phyloP scores from a whole-genome alignment of 2,113 vertebrate species.

The Ophthalmolycus amberensis region DNA sequence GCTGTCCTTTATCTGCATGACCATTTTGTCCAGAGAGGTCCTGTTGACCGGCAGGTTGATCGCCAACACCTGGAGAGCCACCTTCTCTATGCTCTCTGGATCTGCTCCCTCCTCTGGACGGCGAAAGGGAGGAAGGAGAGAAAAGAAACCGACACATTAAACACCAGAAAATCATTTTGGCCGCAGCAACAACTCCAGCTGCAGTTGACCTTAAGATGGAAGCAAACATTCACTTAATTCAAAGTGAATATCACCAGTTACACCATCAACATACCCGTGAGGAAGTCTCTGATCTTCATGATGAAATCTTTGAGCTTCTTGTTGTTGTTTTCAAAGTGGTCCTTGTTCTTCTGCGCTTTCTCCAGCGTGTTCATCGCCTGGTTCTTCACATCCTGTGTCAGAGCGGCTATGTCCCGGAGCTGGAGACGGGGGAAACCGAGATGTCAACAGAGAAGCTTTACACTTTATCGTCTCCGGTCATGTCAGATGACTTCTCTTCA shows the following conservation, averaged over 20 bases:
- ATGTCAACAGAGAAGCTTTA: not conserved
- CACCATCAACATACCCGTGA: constrained; percentile 79
- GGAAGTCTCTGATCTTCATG: constrained; percentile 87
- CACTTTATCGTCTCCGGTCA: not conserved
- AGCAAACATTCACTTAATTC: not conserved
- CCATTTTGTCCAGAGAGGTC: constrained; percentile 73
- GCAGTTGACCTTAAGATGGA: not conserved
- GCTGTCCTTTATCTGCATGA: constrained; percentile 82
- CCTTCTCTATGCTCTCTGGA: constrained; percentile 88
- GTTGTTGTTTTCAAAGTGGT: constrained; percentile 80
- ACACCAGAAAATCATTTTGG: not conserved
- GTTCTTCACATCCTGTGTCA: constrained; percentile 82
- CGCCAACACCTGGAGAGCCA: constrained; percentile 85
- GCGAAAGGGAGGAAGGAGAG: constrained; percentile 3
- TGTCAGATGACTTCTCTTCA: not conserved
- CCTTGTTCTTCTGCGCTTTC: constrained; percentile 81
- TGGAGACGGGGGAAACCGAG: constrained; percentile 34
- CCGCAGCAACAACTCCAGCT: not conserved
- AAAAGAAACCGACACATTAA: not conserved
- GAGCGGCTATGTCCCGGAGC: constrained; percentile 85
- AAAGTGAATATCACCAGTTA: not conserved
- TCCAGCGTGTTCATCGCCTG: constrained; percentile 78
- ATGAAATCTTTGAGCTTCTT: constrained; percentile 86
- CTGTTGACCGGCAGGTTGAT: constrained; percentile 85
- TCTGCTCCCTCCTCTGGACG: constrained; percentile 88